Conservation (phyloP, 2,113 vertebrate species). For the Crotalus helleri region DNA sequence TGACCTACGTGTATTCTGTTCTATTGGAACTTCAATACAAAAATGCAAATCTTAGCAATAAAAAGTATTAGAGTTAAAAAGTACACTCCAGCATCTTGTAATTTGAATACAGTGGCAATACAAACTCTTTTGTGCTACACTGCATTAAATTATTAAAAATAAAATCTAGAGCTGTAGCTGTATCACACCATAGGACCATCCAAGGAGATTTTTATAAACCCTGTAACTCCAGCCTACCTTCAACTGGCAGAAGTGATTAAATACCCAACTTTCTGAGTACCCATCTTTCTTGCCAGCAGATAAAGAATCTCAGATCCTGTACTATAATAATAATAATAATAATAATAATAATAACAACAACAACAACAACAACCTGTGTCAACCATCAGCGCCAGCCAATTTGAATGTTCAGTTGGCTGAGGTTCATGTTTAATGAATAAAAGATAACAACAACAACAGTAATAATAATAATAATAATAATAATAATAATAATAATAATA, state of each 20-base stretch:
- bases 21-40: not conserved
- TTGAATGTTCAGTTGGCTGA: too few species aligned
- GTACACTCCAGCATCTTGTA: not conserved
- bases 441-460: too few species aligned
- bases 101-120: not conserved
- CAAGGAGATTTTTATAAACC: not conserved
- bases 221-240: not conserved
- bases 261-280: not conserved
- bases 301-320: not conserved
- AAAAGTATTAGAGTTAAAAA: not conserved
- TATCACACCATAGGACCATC: not conserved
- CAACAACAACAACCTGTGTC: too few species aligned
- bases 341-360: too few species aligned
- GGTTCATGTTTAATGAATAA: too few species aligned
- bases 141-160: not conserved
- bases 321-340: not conserved
- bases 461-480: too few species aligned
- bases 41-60: not conserved
- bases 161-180: not conserved
- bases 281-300: not conserved
- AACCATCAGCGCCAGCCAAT: too few species aligned
- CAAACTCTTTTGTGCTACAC: not conserved
- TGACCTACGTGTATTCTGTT: not conserved
- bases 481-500: rapidly evolving
- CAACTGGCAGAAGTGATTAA: not conserved